These are phyloP conservation scores for Microchirus variegatus DNA, from an alignment of 2,797 vertebrate genomes.

Conservation along the genomic window DNA sequence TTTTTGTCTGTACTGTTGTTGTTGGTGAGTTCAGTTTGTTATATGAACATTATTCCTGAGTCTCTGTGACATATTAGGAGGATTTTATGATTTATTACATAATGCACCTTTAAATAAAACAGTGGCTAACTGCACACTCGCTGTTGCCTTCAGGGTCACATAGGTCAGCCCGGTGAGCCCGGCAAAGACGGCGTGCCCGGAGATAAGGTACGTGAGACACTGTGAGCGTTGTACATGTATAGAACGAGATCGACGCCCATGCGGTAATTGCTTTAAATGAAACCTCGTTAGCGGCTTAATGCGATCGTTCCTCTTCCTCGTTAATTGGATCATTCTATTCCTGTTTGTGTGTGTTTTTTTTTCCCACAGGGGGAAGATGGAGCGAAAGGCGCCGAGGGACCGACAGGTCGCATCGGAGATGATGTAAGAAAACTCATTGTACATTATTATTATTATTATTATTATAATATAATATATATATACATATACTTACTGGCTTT, in stretches of 20 bases:
- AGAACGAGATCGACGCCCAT: neutral
- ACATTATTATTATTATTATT: neutral
- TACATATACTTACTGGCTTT: neutral
- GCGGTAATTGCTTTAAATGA: conserved; percentile 6
- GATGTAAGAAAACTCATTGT: conserved; percentile 66
- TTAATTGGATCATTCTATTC: conserved; percentile 11
- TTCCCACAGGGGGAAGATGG: conserved; percentile 77
- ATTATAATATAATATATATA: no score
- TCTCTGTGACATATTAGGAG: no score
- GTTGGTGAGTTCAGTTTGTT: no score
- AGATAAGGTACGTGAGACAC: conserved; percentile 70
- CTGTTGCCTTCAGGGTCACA: conserved; percentile 75
- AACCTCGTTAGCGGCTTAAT: conserved; percentile 8
- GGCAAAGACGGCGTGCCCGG: conserved; percentile 76
- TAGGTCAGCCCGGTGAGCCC: conserved; percentile 72
- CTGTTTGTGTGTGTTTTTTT: conserved; percentile 25
- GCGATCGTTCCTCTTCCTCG: conserved; percentile 14
- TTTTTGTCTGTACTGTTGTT: no score
- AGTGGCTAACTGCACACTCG: no score
- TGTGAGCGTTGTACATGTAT: neutral
- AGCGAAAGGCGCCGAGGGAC: conserved; percentile 69
- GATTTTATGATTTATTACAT: no score
- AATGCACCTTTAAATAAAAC: no score
- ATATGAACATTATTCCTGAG: no score
- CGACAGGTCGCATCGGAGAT: conserved; percentile 79